Base-by-base conservation (phyloP, 1,140 invertebrate species). In the Triops cancriformis region DNA sequence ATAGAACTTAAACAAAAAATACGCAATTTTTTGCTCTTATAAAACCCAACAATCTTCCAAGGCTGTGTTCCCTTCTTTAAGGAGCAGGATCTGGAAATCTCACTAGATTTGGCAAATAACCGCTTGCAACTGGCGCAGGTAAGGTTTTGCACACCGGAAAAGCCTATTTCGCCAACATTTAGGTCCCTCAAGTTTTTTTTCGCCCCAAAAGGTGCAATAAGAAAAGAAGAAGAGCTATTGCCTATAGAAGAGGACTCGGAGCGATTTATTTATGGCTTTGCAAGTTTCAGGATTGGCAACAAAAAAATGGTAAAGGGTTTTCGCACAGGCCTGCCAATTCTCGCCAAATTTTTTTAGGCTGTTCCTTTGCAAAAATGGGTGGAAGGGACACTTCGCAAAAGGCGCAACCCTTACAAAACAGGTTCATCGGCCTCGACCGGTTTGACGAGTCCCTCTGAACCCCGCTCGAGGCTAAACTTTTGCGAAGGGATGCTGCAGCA, bases 301-400 rank as follows among this genome's bases (percentile, higher is more conserved):
- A 64, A 64, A 64, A 64, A 64, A 64, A 14, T 0, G 51, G 31
- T 37, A 7, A 37, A 18, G 23, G 51, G 10, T 64, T 64, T 64
- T 64, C 18, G 51, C 51, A 64, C 51, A 64, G 51, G 51, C 51
- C 51, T 64, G 51, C 51, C 51, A 64, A 64, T 64, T 64, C 51
- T 64, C 51, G 51, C 18, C 18, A 64, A 64, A n/a, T 23, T 23
- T 64, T 23, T 64, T 64, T 64, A n/a, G n/a, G n/a, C n/a, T 23
- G 9, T 23, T 64, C 1, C 2, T 64, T 64, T 23, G 51, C 51
- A 23, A 64, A 64, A 64, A 45, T 12, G 43, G 43, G 43, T 18
- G 51, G 7, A 64, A 18, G 31, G 31, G 31, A 37, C 31, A 37
- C 31, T 37, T 37, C 7, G 31, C 31, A 37, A 37, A 37, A 37